These are phyloP conservation scores for Phalangium opilio DNA, from an alignment of 2,888 invertebrate species.

Conservation along the genomic window DNA sequence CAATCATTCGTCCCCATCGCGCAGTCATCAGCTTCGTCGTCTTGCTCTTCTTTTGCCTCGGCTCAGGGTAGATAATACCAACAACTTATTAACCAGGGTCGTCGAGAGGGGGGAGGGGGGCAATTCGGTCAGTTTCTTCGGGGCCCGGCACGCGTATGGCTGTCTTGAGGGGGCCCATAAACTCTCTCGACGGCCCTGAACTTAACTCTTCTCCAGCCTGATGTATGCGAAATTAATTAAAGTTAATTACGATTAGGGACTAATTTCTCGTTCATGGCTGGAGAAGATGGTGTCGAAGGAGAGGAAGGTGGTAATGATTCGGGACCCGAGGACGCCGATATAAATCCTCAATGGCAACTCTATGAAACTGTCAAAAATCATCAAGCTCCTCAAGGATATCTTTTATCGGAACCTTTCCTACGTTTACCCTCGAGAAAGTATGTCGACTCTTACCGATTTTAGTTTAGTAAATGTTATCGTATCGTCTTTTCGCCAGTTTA, in stretches of 20 bases:
- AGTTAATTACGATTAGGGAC: too few relatives aligned
- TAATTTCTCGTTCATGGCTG: slow-evolving; percentile 1
- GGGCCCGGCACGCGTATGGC: too few relatives aligned
- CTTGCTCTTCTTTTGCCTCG: too few relatives aligned
- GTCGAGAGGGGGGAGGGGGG: too few relatives aligned
- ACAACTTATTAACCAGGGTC: too few relatives aligned
- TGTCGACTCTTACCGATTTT: neutral
- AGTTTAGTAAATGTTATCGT: neutral
- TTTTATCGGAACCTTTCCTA: slow-evolving; percentile 83
- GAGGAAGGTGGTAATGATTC: slow-evolving; percentile 35
- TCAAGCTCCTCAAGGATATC: slow-evolving; percentile 41
- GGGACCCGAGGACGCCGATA: slow-evolving; percentile 38
- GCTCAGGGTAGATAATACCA: too few relatives aligned
- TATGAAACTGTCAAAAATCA: slow-evolving; percentile 51
- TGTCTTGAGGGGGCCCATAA: too few relatives aligned
- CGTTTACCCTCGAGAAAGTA: slow-evolving; percentile 59
- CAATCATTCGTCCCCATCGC: too few relatives aligned
- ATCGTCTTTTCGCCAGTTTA: slow-evolving; percentile 2
- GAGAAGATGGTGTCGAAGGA: slow-evolving; percentile 26
- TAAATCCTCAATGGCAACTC: slow-evolving; percentile 74
- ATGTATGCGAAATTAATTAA: neutral
- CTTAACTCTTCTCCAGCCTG: too few relatives aligned
- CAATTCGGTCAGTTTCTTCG: too few relatives aligned
- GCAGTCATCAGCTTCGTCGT: too few relatives aligned
- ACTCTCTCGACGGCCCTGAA: too few relatives aligned